Percentiles rank a stretch among this genome's conserved stretches.
These are phyloP conservation scores for Adrianichthys oophorus DNA, from an alignment of 2,797 vertebrate species.

Conservation along the genomic window DNA sequence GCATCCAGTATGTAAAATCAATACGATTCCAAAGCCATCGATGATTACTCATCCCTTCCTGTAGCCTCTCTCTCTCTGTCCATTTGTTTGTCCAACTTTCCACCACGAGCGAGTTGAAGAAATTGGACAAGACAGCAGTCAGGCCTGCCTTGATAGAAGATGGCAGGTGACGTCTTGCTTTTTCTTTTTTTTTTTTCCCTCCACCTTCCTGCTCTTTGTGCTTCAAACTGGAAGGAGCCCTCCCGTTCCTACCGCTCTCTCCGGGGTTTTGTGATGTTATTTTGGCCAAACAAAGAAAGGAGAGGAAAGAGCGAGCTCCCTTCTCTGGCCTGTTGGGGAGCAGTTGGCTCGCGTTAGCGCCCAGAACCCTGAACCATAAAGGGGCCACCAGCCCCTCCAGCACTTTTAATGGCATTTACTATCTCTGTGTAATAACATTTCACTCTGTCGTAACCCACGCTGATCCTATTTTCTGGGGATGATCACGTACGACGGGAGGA, in stretches of 20 bases:
- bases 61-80: constrained; percentile 58
- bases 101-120: constrained; percentile 59
- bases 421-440: constrained; percentile 50
- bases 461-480: constrained; percentile 43
- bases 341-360: constrained; percentile 56
- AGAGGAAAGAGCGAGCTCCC: constrained; percentile 26
- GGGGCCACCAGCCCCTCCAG: constrained; percentile 46
- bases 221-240: constrained; percentile 21
- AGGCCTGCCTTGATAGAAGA: constrained; percentile 85
- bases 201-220: constrained; percentile 29
- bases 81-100: constrained; percentile 80
- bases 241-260: constrained; percentile 11
- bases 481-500: constrained; percentile 18
- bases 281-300: constrained; percentile 40
- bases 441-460: constrained; percentile 41
- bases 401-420: constrained; percentile 55
- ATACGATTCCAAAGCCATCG: constrained; percentile 33
- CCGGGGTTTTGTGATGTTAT: constrained; percentile 34
- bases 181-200: constrained; percentile 40
- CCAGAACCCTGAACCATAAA: constrained; percentile 50
- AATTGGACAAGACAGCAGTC: constrained; percentile 81
- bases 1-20: constrained; percentile 20
- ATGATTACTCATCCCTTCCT: constrained; percentile 41
- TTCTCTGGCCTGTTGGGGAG: constrained; percentile 37
- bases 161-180: constrained; percentile 84